Conservation (phyloP, 2,113 vertebrate species). For the Rhinichthys klamathensis region DNA sequence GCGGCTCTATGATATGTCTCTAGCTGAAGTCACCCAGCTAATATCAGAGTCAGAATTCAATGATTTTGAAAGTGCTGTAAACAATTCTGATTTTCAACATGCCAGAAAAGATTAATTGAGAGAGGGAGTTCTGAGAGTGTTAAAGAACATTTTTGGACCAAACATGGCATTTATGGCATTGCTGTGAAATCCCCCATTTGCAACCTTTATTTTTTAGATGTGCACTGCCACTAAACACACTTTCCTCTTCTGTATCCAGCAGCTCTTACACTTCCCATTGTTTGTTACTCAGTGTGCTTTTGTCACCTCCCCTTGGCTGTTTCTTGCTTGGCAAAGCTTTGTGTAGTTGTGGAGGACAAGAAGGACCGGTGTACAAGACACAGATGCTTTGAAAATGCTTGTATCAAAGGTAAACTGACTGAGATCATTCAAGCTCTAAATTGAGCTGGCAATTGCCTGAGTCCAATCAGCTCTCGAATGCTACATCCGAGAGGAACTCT, state of each 20-base stretch:
- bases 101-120: too few relatives aligned
- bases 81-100: too few relatives aligned
- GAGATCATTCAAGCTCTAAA: constrained; percentile 49
- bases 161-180: too few relatives aligned
- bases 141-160: too few relatives aligned
- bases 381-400: constrained; percentile 24
- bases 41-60: too few relatives aligned
- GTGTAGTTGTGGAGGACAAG: neutral
- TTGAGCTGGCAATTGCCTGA: constrained; percentile 33
- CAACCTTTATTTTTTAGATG: neutral
- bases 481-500: constrained; percentile 31
- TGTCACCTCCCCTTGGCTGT: neutral
- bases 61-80: too few relatives aligned
- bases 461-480: constrained; percentile 34
- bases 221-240: neutral
- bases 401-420: constrained; percentile 38
- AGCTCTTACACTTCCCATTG: neutral
- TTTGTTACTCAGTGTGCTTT: neutral
- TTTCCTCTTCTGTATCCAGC: neutral
- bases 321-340: constrained; percentile 16
- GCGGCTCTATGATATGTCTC: too few relatives aligned
- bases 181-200: too few relatives aligned
- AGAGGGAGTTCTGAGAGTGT: too few relatives aligned
- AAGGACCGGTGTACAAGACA: neutral
- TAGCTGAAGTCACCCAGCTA: too few relatives aligned